These are phyloP conservation scores for Echeneis naucrates DNA, from an alignment of 2,797 vertebrate genomes.

Conservation along the genomic window DNA sequence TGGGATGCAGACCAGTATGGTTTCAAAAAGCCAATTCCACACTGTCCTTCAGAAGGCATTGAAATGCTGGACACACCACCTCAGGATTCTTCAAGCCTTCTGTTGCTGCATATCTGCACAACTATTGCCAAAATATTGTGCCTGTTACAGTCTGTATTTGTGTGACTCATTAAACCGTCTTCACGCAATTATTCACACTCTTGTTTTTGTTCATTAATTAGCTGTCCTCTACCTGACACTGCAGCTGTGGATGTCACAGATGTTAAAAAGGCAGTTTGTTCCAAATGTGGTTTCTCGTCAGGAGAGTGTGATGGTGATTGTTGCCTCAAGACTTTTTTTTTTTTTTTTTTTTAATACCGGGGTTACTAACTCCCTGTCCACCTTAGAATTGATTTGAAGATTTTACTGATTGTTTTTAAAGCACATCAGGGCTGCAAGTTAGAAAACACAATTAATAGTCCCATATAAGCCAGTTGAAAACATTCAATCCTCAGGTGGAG, in stretches of 20 bases:
- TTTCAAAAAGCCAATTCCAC: slow-evolving; percentile 54
- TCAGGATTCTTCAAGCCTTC: slow-evolving; percentile 8
- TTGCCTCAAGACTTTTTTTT: too few relatives aligned
- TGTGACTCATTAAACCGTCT: slow-evolving; percentile 14
- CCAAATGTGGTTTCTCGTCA: background rate
- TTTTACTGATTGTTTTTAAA: too few relatives aligned
- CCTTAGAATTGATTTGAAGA: too few relatives aligned
- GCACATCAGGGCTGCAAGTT: too few relatives aligned
- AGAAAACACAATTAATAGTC: too few relatives aligned
- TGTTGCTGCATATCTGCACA: slow-evolving; percentile 9
- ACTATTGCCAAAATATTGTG: slow-evolving; percentile 19
- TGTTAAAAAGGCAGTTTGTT: background rate
- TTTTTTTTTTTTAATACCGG: background rate
- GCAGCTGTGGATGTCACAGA: background rate
- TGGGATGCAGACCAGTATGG: slow-evolving; percentile 11
- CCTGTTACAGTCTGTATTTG: background rate
- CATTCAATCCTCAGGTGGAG: too few relatives aligned
- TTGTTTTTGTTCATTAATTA: slow-evolving; percentile 4
- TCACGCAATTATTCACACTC: background rate
- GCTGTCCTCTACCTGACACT: background rate
- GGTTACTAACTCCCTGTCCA: background rate
- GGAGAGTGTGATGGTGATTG: background rate
- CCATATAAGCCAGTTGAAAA: too few relatives aligned
- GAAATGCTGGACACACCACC: slow-evolving; percentile 44
- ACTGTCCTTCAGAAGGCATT: slow-evolving; percentile 53